Percentiles rank a stretch among this genome's conserved stretches.
These are phyloP conservation scores for Corythornis leucogaster DNA, from an alignment of 2,797 vertebrate genomes.

Conservation along the genomic window DNA sequence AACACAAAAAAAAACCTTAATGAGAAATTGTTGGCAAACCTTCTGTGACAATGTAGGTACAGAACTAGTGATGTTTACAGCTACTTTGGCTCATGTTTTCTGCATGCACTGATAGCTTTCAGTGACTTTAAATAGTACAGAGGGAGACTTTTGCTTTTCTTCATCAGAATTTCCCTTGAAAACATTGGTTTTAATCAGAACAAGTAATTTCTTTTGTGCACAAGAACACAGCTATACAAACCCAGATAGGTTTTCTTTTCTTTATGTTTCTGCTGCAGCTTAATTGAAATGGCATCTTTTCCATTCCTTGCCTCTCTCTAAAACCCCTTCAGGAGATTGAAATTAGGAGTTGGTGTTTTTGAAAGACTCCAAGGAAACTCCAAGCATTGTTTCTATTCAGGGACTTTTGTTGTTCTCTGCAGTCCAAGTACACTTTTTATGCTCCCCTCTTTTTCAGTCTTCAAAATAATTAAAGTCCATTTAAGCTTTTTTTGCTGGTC, in stretches of 20 bases:
- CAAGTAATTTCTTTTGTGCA: background rate
- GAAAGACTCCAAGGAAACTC: background rate
- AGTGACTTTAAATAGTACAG: background rate
- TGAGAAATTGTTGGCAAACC: background rate
- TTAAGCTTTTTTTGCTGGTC: background rate
- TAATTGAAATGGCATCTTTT: background rate
- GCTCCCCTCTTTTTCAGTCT: background rate
- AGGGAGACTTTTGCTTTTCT: background rate
- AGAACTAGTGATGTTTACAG: background rate
- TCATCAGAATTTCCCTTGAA: background rate
- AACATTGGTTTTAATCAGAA: background rate
- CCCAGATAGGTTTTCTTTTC: background rate
- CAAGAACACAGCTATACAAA: background rate
- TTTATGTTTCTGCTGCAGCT: background rate
- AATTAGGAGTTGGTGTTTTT: background rate
- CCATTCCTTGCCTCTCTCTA: background rate
- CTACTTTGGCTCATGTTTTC: background rate
- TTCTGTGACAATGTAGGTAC: background rate
- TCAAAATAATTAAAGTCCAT: background rate
- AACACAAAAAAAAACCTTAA: background rate
- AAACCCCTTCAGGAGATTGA: background rate
- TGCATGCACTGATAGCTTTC: background rate
- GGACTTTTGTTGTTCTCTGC: background rate
- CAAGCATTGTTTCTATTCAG: background rate
- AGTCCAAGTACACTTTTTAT: background rate